phyloP scores from a whole-genome alignment of 2,113 vertebrate genomes.

The Microcebus ravelobensis region DNA sequence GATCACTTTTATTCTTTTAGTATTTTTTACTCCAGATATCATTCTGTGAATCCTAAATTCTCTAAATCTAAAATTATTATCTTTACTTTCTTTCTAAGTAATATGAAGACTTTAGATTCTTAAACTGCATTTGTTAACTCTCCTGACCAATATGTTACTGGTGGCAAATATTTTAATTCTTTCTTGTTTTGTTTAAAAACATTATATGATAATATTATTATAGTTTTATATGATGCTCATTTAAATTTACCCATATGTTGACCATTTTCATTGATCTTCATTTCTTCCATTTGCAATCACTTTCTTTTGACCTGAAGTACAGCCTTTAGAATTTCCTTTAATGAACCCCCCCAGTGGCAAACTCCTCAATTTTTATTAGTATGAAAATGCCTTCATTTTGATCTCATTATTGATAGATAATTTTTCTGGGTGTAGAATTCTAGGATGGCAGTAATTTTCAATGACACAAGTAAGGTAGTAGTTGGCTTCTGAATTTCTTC shows the following conservation, averaged over 20 bases:
- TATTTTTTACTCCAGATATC: background rate
- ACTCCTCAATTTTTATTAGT: background rate
- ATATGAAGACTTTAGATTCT: background rate
- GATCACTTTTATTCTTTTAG: background rate
- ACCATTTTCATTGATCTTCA: background rate
- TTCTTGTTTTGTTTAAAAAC: background rate
- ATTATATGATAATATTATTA: background rate
- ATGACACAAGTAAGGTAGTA: background rate
- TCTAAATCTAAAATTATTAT: background rate
- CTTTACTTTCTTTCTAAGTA: slow-evolving; percentile 26
- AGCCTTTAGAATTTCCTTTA: background rate
- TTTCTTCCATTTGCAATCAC: background rate
- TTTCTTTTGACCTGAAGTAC: background rate
- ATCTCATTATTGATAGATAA: background rate
- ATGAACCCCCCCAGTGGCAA: background rate
- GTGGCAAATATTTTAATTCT: background rate
- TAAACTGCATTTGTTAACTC: background rate
- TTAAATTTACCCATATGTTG: background rate
- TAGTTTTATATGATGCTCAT: background rate
- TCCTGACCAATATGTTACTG: background rate
- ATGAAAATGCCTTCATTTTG: background rate
- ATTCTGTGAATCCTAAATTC: background rate
- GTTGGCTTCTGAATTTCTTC: background rate
- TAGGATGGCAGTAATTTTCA: slow-evolving; percentile 5
- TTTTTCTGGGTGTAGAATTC: slow-evolving; percentile 22